Evolutionary conservation across 2,888 invertebrate genomes (phyloP).

Genomic region (Chymomyza fuscimana): DNA sequence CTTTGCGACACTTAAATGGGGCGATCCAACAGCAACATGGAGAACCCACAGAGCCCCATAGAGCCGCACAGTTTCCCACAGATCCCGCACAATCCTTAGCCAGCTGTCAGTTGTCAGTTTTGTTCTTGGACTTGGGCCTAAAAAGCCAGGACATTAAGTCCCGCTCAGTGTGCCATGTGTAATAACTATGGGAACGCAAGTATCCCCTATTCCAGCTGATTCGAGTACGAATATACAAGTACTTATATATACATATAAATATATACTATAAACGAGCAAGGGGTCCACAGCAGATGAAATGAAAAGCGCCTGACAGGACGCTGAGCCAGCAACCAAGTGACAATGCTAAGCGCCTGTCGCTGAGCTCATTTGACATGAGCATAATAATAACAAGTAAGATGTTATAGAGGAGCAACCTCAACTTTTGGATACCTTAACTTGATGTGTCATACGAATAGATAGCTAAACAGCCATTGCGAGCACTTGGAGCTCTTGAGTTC

Average conservation of each 20-base stretch:
- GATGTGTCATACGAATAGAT: no score
- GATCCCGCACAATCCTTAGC: background rate
- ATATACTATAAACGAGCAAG: conserved; percentile 11
- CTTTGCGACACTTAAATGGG: background rate
- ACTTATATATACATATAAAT: background rate
- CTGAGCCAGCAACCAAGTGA: conserved; percentile 43
- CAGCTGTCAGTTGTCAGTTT: background rate
- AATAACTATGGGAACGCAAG: conserved; percentile 47
- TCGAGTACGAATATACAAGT: no score
- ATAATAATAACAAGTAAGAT: conserved; percentile 62
- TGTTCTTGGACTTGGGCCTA: background rate
- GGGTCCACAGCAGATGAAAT: background rate
- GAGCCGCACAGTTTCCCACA: background rate
- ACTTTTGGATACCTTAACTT: background rate
- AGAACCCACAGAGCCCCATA: background rate
- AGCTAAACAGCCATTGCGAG: no score
- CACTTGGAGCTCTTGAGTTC: no score
- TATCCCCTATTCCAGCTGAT: background rate
- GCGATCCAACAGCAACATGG: no score
- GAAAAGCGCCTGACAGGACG: conserved; percentile 40
- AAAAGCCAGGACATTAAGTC: conserved; percentile 51
- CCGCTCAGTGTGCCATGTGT: conserved; percentile 49
- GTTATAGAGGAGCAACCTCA: background rate
- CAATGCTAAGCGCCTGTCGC: conserved; percentile 47
- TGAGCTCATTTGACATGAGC: conserved; percentile 66